phyloP scores from a whole-genome alignment of 2,797 vertebrate genomes.

The Pampus argenteus region DNA sequence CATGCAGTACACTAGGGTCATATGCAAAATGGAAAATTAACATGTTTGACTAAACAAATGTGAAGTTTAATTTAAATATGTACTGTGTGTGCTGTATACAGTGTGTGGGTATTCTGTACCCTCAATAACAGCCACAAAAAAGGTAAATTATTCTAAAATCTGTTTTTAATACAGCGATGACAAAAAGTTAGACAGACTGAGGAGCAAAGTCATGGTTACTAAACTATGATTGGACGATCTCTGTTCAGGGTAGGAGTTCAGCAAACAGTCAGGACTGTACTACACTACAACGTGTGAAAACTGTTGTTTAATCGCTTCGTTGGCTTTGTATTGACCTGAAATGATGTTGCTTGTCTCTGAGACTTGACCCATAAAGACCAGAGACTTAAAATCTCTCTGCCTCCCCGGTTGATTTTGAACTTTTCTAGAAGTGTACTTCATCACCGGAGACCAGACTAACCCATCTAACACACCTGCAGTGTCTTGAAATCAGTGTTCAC shows the following conservation, averaged over 20 bases:
- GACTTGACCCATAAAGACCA: neutral
- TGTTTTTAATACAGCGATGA: neutral
- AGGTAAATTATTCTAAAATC: too few species aligned
- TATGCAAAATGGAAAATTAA: too few species aligned
- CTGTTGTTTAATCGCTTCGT: neutral
- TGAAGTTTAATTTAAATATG: too few species aligned
- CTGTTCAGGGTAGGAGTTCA: neutral
- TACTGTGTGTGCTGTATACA: neutral
- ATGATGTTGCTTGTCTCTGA: too few species aligned
- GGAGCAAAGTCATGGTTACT: too few species aligned
- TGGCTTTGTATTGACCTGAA: too few species aligned
- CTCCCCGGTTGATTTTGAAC: neutral
- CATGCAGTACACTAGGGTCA: too few species aligned
- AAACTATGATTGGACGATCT: neutral
- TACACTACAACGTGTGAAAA: neutral
- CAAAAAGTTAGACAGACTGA: neutral
- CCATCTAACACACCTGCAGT: conserved; percentile 18
- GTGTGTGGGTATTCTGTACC: too few species aligned
- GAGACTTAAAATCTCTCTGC: neutral
- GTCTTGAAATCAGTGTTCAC: conserved; percentile 1
- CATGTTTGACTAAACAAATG: too few species aligned
- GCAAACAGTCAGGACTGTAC: neutral
- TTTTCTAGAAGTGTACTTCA: neutral
- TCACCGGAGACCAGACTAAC: too few species aligned
- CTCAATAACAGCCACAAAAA: too few species aligned